Evolutionary conservation across 2,888 invertebrate genomes (phyloP).

Genomic region (Thyatira batis): DNA sequence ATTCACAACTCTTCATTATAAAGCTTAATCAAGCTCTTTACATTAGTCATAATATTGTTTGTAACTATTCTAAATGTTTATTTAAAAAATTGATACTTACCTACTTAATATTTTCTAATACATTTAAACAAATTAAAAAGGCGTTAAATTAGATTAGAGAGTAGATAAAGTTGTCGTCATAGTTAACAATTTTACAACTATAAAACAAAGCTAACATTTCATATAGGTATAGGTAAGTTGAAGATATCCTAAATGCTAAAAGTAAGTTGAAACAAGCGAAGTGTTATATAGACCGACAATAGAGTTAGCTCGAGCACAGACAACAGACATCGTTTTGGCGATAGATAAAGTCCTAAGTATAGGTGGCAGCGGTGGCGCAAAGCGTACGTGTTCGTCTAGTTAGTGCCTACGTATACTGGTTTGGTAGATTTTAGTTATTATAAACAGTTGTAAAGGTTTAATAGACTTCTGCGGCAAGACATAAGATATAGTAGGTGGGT

Average conservation of each 20-base stretch:
- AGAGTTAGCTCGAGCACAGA: conserved; percentile 38
- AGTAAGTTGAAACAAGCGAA: conserved; percentile 57
- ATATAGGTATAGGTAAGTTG: conserved; percentile 45
- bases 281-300: conserved; percentile 73
- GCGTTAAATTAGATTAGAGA: conserved; percentile 58
- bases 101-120: conserved; percentile 49
- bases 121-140: conserved; percentile 57
- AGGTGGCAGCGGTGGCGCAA: conserved; percentile 33
- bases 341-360: conserved; percentile 8
- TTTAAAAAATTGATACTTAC: conserved; percentile 53
- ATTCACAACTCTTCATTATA: conserved; percentile 81
- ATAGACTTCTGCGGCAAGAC: not conserved
- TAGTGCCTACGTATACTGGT: no score
- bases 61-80: conserved; percentile 54
- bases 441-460: no score
- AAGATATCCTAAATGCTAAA: conserved; percentile 41
- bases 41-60: conserved; percentile 62
- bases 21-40: conserved; percentile 81
- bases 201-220: conserved; percentile 49
- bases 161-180: conserved; percentile 44
- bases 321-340: conserved; percentile 37
- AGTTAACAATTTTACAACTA: conserved; percentile 44
- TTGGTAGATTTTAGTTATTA: no score
- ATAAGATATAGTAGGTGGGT: no score
- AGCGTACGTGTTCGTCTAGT: conserved; percentile 1